These are phyloP conservation scores for Sciaenops ocellatus DNA, from an alignment of 2,797 vertebrate genomes.

Conservation along the genomic window DNA sequence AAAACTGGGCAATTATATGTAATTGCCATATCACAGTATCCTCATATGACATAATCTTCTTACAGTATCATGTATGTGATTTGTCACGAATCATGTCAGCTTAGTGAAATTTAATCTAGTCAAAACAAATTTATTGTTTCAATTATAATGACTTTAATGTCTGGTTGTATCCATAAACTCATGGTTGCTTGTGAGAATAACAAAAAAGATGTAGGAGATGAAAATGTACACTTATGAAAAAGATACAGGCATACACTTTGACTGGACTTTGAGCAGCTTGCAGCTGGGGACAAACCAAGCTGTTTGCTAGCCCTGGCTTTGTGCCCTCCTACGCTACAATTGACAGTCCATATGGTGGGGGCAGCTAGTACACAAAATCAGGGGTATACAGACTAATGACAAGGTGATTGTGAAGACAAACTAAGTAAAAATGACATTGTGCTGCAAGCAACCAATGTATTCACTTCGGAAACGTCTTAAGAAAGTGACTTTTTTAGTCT, in stretches of 20 bases:
- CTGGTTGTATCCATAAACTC: background rate
- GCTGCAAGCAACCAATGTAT: background rate
- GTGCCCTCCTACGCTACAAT: constrained; percentile 3
- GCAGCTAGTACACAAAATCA: constrained; percentile 14
- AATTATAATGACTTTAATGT: background rate
- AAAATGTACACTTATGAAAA: background rate
- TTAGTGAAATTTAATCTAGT: background rate
- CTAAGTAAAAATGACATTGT: constrained; percentile 3
- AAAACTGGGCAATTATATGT: constrained; percentile 56
- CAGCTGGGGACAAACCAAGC: constrained; percentile 17
- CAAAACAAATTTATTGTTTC: background rate
- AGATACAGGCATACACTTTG: background rate
- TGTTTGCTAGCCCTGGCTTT: constrained; percentile 7
- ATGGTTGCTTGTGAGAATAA: background rate
- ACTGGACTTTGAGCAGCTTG: constrained; percentile 9
- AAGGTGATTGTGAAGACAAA: constrained; percentile 21
- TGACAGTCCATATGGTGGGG: constrained; percentile 11
- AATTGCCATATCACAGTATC: constrained; percentile 42
- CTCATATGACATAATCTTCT: background rate
- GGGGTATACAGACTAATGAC: background rate
- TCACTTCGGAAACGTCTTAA: background rate
- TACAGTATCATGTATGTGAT: background rate
- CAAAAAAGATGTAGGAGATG: background rate
- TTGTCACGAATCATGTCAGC: background rate
- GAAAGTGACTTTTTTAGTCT: background rate